Percentiles rank a stretch among this genome's conserved stretches.
Conservation (phyloP, 2,797 vertebrate genomes). For the Notolepis coatsorum region DNA sequence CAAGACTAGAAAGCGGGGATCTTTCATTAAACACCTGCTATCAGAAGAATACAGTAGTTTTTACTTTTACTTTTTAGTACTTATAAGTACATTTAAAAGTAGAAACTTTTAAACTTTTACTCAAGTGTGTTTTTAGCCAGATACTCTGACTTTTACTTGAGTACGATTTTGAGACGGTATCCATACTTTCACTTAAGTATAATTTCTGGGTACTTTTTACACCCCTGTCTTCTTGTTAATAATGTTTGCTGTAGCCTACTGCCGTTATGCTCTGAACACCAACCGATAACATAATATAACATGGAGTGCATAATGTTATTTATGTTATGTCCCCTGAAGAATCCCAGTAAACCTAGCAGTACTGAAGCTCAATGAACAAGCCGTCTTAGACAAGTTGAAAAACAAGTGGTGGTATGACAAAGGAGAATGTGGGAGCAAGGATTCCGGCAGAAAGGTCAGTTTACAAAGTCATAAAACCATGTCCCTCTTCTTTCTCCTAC, state of each 20-base stretch:
- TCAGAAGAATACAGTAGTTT: too few species aligned
- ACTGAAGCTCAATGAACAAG: slow-evolving; percentile 99
- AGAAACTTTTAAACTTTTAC: too few species aligned
- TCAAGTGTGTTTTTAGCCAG: too few species aligned
- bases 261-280: slow-evolving; percentile 30
- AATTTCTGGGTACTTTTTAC: not conserved
- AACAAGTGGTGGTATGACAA: slow-evolving; percentile 99
- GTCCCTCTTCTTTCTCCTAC: too few species aligned
- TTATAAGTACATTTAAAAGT: too few species aligned
- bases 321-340: slow-evolving; percentile 99
- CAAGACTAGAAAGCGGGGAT: too few species aligned
- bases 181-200: too few species aligned
- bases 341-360: slow-evolving; percentile 99
- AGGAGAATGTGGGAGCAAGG: slow-evolving; percentile 98
- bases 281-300: slow-evolving; percentile 99
- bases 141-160: too few species aligned
- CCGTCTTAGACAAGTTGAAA: slow-evolving; percentile 99
- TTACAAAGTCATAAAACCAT: slow-evolving; percentile 48
- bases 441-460: slow-evolving; percentile 99
- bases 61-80: too few species aligned
- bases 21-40: too few species aligned
- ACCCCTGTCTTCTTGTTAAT: not conserved
- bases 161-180: too few species aligned
- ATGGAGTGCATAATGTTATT: slow-evolving; percentile 98
- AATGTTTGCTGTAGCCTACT: slow-evolving; percentile 14